A percentile compares a stretch with the other conserved stretches of the same genome.
Conservation (phyloP, 2,888 invertebrate species). For the Ethmia dodecea region DNA sequence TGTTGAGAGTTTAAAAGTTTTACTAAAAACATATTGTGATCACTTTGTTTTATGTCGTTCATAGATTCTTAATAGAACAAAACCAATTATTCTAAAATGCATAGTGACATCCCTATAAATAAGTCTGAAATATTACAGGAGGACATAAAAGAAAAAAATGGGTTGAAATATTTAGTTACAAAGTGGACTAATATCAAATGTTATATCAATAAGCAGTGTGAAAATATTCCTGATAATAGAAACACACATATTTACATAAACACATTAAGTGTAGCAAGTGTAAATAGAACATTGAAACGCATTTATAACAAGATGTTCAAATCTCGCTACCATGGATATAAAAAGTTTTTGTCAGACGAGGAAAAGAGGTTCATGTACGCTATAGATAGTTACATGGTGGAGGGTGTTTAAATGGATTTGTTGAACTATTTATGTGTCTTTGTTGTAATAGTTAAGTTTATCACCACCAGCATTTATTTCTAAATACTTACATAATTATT, state of each 20-base stretch:
- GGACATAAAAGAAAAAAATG: too few relatives aligned
- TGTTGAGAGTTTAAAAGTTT: too few relatives aligned
- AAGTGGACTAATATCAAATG: slow-evolving; percentile 50
- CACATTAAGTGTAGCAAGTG: slow-evolving; percentile 49
- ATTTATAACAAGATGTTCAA: slow-evolving; percentile 52
- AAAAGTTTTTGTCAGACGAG: slow-evolving; percentile 81
- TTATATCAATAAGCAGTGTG: slow-evolving; percentile 34
- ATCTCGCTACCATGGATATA: slow-evolving; percentile 77
- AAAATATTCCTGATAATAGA: slow-evolving; percentile 31
- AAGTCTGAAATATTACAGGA: too few relatives aligned
- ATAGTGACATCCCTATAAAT: too few relatives aligned
- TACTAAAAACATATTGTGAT: too few relatives aligned
- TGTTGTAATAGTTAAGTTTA: too few relatives aligned
- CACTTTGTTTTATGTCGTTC: too few relatives aligned
- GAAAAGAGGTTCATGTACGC: slow-evolving; percentile 79
- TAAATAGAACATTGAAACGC: slow-evolving; percentile 55
- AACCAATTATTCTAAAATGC: too few relatives aligned
- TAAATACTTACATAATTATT: too few relatives aligned
- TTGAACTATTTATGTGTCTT: too few relatives aligned
- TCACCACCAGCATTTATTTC: too few relatives aligned
- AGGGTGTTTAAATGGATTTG: slow-evolving; percentile 49
- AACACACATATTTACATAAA: slow-evolving; percentile 49
- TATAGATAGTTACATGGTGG: slow-evolving; percentile 48
- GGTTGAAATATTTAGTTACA: slow-evolving; percentile 16
- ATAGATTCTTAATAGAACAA: too few relatives aligned